A percentile compares a stretch with the other conserved stretches of the same genome.
Evolutionary conservation across 2,797 vertebrate genomes (phyloP).

Genomic region (Onychomys leucogaster): DNA sequence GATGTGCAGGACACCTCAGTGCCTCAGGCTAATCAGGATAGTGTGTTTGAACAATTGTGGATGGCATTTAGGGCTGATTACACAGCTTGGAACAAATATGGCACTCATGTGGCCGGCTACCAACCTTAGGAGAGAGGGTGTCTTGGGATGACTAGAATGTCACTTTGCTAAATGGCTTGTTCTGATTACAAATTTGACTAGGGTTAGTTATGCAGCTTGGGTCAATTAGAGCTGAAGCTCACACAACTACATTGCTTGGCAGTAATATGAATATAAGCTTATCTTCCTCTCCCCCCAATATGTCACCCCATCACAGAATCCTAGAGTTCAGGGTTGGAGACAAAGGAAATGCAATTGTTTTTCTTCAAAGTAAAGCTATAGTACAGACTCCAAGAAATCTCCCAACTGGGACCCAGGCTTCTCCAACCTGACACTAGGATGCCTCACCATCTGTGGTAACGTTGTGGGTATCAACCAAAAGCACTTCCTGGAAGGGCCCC

Average conservation of each 20-base stretch:
- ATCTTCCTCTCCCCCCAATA: not conserved
- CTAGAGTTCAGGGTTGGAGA: not conserved
- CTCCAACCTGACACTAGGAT: not conserved
- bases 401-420: not conserved
- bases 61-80: not conserved
- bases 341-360: not conserved
- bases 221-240: no score
- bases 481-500: not conserved
- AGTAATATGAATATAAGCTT: not conserved
- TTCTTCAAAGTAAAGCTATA: not conserved
- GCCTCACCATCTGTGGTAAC: fast-evolving
- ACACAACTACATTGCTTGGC: not conserved
- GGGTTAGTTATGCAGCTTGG: not conserved
- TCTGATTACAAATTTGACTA: not conserved
- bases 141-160: not conserved
- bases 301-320: not conserved
- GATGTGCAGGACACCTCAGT: not conserved
- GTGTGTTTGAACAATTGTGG: not conserved
- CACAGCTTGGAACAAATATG: not conserved
- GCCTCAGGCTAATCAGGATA: not conserved
- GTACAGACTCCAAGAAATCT: not conserved
- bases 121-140: no score
- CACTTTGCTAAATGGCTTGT: not conserved
- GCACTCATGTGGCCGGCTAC: not conserved
- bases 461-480: not conserved